Percentiles rank a stretch among this genome's conserved stretches.
phyloP scores from a whole-genome alignment of 2,113 vertebrate species.

The Puma concolor region DNA sequence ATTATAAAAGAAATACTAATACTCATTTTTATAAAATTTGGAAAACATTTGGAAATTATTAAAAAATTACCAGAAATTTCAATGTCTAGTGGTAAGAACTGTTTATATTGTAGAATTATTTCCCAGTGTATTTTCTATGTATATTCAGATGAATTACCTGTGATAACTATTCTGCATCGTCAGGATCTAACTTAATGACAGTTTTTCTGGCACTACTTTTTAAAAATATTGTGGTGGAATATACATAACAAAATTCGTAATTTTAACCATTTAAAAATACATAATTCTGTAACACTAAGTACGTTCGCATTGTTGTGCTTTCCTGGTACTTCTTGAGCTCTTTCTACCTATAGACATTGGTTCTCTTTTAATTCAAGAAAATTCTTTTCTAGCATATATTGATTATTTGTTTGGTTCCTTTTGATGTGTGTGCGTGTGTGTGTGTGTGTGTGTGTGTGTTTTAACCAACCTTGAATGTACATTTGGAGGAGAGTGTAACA shows the following conservation, averaged over 20 bases:
- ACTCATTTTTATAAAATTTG: not conserved
- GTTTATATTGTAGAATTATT: not conserved
- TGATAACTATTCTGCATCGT: not conserved
- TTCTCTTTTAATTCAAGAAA: conserved; percentile 16
- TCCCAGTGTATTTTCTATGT: not conserved
- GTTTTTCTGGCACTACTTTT: not conserved
- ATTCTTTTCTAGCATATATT: not conserved
- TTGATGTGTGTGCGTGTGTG: not conserved
- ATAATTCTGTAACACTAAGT: not conserved
- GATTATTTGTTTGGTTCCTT: conserved; percentile 9
- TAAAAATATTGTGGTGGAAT: not conserved
- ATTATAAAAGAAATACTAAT: not conserved
- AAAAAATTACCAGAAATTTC: conserved; percentile 15
- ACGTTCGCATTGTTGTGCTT: not conserved
- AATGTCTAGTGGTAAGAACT: not conserved
- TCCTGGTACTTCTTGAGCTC: not conserved
- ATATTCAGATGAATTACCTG: not conserved
- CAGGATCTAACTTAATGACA: not conserved
- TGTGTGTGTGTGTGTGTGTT: not conserved
- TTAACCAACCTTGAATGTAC: not conserved
- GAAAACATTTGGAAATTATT: conserved; percentile 5
- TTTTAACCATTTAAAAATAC: not conserved
- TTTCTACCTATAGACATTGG: not conserved
- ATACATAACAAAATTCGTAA: not conserved
- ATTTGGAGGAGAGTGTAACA: not conserved